Evolutionary conservation across 1,140 invertebrate species (phyloP).

Genomic region (Aricia agestis): DNA sequence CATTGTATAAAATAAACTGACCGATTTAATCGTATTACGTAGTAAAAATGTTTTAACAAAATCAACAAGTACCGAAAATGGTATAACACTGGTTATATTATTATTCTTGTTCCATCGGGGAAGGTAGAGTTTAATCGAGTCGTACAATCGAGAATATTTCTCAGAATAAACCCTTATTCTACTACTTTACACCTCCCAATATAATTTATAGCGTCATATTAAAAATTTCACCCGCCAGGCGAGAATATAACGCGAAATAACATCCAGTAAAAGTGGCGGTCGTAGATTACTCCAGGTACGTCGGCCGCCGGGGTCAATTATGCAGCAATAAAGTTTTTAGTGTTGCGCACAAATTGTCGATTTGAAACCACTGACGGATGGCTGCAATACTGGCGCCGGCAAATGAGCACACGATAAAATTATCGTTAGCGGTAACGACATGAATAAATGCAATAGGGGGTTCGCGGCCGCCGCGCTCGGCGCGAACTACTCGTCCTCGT

Average conservation of each 20-base stretch:
- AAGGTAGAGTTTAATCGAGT: neutral
- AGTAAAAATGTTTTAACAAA: neutral
- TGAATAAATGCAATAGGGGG: slow-evolving; percentile 77
- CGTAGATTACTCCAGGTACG: slow-evolving; percentile 35
- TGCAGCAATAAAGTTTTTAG: slow-evolving; percentile 71
- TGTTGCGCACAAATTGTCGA: slow-evolving; percentile 70
- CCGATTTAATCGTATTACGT: neutral
- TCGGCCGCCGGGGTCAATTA: slow-evolving; percentile 55
- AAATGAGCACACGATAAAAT: slow-evolving; percentile 78
- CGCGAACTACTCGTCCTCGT: slow-evolving; percentile 48
- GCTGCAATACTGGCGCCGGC: slow-evolving; percentile 69
- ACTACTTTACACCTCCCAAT: neutral
- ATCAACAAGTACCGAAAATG: neutral
- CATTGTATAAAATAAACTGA: slow-evolving; percentile 8
- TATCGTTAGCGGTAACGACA: slow-evolving; percentile 78
- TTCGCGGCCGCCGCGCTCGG: slow-evolving; percentile 42
- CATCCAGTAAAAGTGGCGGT: slow-evolving; percentile 27
- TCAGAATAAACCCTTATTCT: neutral
- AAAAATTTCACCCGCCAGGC: neutral
- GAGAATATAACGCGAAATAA: slow-evolving; percentile 23
- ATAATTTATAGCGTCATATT: no score
- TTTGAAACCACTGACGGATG: slow-evolving; percentile 68
- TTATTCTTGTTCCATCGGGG: neutral
- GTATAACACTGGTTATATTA: neutral
- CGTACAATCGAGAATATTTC: neutral